Evolutionary conservation across 2,888 invertebrate species (phyloP), one percentile per base, ranked within the genome.

Genomic region (Girardia tigrina): DNA sequence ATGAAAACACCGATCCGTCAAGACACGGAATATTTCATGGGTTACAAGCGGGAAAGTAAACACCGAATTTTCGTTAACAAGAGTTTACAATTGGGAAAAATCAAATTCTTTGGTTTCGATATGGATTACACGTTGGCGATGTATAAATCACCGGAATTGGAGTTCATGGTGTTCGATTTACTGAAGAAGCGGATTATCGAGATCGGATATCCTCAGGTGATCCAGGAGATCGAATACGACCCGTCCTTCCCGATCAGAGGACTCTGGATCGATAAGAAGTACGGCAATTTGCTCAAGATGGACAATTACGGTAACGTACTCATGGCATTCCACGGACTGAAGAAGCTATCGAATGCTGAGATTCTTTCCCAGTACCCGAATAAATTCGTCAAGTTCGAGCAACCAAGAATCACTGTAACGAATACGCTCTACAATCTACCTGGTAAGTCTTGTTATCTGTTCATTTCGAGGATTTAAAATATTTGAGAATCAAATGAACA

Each of bases 101-200:
- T 98, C 80, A 93, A 93, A 85, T 97, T 93, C 86, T 97, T 93
- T 89, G 98, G 98, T 78, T 98, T 98, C 85, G 98, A 98, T 85
- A 98, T 98, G 97, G 98, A 98, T 85, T 98, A 98, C 86, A 98
- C 97, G 28, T 85, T 98, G 82, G 95, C 97, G 80, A 92, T 93
- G 83, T 98, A 98, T 86, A 97, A 94, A 86, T 94, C 94, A 1
- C 97, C 97, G 1, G 91, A 93, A 81, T 95, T 94, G 85, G 98
- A 98, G 86, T 90, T 89, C 77, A 86, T 98, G 81, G 93, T 92
- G 75, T 98, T 98, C 85, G 89, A 92, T 85, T 87, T 94, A 82
- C 89, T 94, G 78, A 92, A 94, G 84, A 89, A 91, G 81, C 89
- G 92, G 80, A 87, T 98, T 81, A 90, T 97, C 2, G 87, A 88